Evolutionary conservation across 2,113 vertebrate species (phyloP).

Genomic region (Rhodinocichla rosea): DNA sequence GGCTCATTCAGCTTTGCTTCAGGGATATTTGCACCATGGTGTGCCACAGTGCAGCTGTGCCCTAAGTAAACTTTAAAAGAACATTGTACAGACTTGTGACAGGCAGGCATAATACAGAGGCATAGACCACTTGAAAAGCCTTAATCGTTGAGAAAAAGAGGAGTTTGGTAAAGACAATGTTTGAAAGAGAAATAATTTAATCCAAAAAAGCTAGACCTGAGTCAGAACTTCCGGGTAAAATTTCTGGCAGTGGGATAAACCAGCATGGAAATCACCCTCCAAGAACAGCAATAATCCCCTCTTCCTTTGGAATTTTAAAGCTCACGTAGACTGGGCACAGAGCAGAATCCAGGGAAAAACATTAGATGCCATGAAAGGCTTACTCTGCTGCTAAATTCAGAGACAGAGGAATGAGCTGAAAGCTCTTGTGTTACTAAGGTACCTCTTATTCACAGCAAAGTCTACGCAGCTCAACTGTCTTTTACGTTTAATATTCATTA

Average conservation of each 20-base stretch:
- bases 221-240: background rate
- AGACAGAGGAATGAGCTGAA: background rate
- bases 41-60: background rate
- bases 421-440: background rate
- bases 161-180: background rate
- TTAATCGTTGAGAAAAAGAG: background rate
- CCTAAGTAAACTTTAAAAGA: constrained; percentile 2
- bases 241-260: background rate
- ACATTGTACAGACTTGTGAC: background rate
- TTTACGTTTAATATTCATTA: background rate
- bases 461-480: background rate
- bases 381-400: background rate
- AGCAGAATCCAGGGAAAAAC: background rate
- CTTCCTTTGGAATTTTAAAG: background rate
- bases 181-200: constrained; percentile 25
- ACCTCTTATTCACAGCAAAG: background rate
- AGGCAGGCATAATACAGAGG: background rate
- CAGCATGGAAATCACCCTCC: background rate
- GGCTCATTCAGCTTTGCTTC: background rate
- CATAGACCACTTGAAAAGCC: background rate
- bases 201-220: constrained; percentile 1
- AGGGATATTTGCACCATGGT: background rate
- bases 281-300: background rate
- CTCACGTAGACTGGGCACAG: background rate
- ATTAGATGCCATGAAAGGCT: background rate